phyloP scores from a whole-genome alignment of 2,888 invertebrate genomes.

The Himalopsyche japonica region DNA sequence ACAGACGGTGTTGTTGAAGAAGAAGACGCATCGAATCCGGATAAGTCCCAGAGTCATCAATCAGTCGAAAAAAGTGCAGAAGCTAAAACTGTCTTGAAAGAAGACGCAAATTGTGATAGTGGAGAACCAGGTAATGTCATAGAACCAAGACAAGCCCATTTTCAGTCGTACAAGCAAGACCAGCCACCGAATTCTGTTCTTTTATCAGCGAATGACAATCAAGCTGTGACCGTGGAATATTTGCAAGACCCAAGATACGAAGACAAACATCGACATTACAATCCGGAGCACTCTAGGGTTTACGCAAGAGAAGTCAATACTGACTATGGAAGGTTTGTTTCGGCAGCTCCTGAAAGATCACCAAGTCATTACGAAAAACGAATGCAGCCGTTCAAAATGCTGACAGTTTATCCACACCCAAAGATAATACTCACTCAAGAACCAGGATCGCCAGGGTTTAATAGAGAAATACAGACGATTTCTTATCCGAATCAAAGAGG shows the following conservation, averaged over 20 bases:
- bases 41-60: conserved; percentile 15
- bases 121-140: conserved; percentile 42
- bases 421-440: conserved; percentile 35
- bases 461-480: conserved; percentile 36
- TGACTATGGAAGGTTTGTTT: conserved; percentile 44
- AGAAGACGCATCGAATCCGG: conserved; percentile 39
- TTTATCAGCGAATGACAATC: conserved; percentile 12
- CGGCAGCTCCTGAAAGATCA: conserved; percentile 45
- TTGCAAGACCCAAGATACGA: conserved; percentile 8
- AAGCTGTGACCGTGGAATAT: conserved; percentile 25
- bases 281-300: conserved; percentile 14
- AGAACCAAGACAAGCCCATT: conserved; percentile 42
- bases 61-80: conserved; percentile 34
- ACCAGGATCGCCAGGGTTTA: conserved; percentile 17
- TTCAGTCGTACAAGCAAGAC: conserved; percentile 27
- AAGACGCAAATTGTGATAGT: conserved; percentile 44
- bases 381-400: conserved; percentile 23
- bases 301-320: conserved; percentile 18
- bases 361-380: conserved; percentile 42
- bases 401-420: conserved; percentile 23
- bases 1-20: conserved; percentile 41
- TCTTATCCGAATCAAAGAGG: conserved; percentile 35
- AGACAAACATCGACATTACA: neutral
- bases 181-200: conserved; percentile 2
- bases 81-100: conserved; percentile 48